Conservation (phyloP, 1,140 invertebrate species). For the Harlomillsia oculata region DNA sequence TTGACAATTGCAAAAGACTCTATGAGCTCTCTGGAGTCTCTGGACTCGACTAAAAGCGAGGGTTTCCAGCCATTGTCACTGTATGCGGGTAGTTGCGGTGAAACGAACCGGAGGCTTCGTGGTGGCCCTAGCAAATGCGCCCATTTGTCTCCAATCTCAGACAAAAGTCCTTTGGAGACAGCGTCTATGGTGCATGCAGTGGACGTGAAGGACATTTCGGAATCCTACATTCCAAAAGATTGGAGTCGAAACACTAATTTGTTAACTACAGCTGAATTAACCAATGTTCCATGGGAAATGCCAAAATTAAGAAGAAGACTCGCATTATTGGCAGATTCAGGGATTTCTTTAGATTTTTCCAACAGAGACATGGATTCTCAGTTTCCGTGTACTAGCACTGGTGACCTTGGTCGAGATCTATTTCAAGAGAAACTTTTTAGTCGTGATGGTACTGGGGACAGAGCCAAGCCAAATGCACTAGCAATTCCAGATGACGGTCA, state of each 20-base stretch:
- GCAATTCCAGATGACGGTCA: too few species aligned
- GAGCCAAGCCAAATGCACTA: too few species aligned
- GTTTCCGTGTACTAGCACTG: too few species aligned
- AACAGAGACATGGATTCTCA: background rate
- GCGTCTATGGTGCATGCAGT: background rate
- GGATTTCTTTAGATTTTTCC: slow-evolving; percentile 26
- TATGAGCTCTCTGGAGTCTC: slow-evolving; percentile 31
- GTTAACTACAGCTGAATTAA: slow-evolving; percentile 49
- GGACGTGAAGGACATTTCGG: slow-evolving; percentile 45
- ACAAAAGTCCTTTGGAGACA: slow-evolving; percentile 79
- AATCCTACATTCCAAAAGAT: slow-evolving; percentile 34
- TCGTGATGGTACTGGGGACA: too few species aligned
- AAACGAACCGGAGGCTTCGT: background rate
- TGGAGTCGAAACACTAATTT: slow-evolving; percentile 23
- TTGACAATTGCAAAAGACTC: slow-evolving; percentile 28
- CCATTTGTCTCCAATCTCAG: slow-evolving; percentile 73
- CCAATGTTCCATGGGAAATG: slow-evolving; percentile 77
- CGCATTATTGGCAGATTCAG: slow-evolving; percentile 30
- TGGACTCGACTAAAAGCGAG: slow-evolving; percentile 32
- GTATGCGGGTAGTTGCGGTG: too few species aligned
- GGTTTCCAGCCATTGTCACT: slow-evolving; percentile 11
- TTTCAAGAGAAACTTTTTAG: too few species aligned
- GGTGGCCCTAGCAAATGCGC: slow-evolving; percentile 2
- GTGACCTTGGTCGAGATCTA: too few species aligned
- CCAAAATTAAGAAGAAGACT: slow-evolving; percentile 67